These are phyloP conservation scores for Cancer borealis DNA, from an alignment of 2,888 invertebrate genomes.

Conservation along the genomic window DNA sequence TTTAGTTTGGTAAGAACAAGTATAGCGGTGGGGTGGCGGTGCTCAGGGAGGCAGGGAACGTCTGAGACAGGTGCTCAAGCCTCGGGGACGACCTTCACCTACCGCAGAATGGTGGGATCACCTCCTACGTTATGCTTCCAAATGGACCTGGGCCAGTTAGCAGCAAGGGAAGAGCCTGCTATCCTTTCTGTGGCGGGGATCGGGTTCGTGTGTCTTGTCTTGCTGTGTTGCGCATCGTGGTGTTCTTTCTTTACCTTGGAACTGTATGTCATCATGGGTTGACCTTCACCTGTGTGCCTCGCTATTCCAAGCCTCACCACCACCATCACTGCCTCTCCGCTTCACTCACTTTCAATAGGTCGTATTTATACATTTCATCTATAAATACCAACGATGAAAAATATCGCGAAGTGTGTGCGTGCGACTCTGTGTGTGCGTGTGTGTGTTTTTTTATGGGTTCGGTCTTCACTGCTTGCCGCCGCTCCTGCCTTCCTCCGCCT, in stretches of 20 bases:
- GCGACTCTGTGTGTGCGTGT: too few species aligned
- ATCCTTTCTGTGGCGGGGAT: not conserved
- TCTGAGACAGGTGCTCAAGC: too few species aligned
- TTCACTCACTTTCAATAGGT: not conserved
- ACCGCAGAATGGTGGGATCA: not conserved
- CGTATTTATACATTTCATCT: too few species aligned
- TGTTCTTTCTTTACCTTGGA: not conserved
- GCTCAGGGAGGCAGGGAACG: too few species aligned
- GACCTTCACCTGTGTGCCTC: too few species aligned
- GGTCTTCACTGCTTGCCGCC: not conserved
- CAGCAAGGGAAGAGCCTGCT: not conserved
- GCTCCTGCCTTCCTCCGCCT: not conserved
- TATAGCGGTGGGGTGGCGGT: too few species aligned
- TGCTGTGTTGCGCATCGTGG: too few species aligned
- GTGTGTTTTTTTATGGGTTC: not conserved
- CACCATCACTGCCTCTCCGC: not conserved
- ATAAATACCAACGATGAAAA: too few species aligned
- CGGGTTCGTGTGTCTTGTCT: not conserved
- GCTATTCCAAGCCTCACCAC: not conserved
- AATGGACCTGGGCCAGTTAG: conserved; percentile 25
- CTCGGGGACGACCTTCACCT: too few species aligned
- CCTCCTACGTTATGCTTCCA: not conserved
- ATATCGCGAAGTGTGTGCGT: too few species aligned
- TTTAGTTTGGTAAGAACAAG: too few species aligned
- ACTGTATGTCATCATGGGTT: too few species aligned